Base-by-base conservation (phyloP, 2,888 invertebrate species). In the Cantharis rustica region DNA sequence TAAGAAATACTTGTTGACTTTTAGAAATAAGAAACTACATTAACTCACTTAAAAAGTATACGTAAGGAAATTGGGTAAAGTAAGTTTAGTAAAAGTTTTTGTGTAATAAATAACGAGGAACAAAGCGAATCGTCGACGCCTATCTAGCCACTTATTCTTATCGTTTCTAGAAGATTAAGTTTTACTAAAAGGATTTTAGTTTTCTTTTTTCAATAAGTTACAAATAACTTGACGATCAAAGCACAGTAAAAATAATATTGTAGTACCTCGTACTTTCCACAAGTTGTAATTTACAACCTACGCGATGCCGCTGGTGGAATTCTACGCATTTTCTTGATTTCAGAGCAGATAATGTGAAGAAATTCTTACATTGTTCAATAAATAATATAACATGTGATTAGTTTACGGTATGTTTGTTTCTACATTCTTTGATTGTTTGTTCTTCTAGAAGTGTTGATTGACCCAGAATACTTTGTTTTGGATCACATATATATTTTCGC, bases 161-260 rank as follows among this genome's bases (percentile, higher is more conserved):
- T 74, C 74, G 62, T 69, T 74, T 74, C 74, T 74, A 20, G 69
- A 74, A 74, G 74, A 74, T 74, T 74, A 74, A 70, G 74, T 70
- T 74, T 74, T 74, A 74, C 64, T 74, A 61, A 26, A 74, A 26
- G 68, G 27, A 69, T 69, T 74, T 74, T 69, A 62, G 73, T 73
- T 68, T 66, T 66, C 64, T 66, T 66, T 72, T 73, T 73, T 73
- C 73, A 73, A 69, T 69, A 73, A 73, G 61, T 73, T 73, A 23
- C 27, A 69, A 61, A 68, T 68, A 61, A 27, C 61, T 26, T 61
- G 68, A 73, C 73, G 17, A 66, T 66, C 64, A 66, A 17, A 20
- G 23, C 64, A n/a, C 64, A 66, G 23, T 66, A 66, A 66, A 20
- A 66, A 23, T 66, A 66, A 66, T 23, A 66, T 66, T 17, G n/a